phyloP scores from a whole-genome alignment of 2,113 vertebrate genomes.

The Anarhynchus alexandrinus region DNA sequence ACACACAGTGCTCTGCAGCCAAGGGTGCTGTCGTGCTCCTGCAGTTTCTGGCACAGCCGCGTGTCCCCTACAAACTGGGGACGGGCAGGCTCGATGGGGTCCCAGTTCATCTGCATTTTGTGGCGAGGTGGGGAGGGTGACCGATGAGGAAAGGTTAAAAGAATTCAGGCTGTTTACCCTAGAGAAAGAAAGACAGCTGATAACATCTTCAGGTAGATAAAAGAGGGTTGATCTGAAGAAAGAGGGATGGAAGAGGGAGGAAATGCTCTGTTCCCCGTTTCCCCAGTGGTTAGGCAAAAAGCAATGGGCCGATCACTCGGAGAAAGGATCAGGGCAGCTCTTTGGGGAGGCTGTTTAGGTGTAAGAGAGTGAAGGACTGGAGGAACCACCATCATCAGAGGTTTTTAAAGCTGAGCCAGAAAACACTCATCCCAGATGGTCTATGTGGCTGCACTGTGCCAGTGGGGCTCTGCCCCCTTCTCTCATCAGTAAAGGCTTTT shows the following conservation, averaged over 20 bases:
- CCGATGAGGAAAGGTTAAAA: background rate
- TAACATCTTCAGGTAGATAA: background rate
- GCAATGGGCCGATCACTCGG: background rate
- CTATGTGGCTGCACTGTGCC: background rate
- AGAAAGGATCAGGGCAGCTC: background rate
- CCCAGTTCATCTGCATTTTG: background rate
- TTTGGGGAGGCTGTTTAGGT: background rate
- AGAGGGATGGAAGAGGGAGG: background rate
- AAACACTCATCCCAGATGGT: fast-evolving
- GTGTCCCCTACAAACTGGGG: background rate
- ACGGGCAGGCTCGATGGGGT: background rate
- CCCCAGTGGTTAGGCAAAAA: background rate
- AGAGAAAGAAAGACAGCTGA: background rate
- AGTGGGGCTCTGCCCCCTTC: background rate
- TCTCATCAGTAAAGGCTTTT: background rate
- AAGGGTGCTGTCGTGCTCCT: background rate
- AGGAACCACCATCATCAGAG: background rate
- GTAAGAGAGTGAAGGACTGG: background rate
- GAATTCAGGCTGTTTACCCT: background rate
- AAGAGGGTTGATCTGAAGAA: background rate
- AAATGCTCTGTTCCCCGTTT: background rate
- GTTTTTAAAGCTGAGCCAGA: background rate
- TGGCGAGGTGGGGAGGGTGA: background rate
- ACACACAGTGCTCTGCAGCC: background rate
- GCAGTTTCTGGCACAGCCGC: background rate